Percentiles rank a stretch among this genome's conserved stretches.
phyloP scores from a whole-genome alignment of 2,888 invertebrate species.

The Phortica magna region DNA sequence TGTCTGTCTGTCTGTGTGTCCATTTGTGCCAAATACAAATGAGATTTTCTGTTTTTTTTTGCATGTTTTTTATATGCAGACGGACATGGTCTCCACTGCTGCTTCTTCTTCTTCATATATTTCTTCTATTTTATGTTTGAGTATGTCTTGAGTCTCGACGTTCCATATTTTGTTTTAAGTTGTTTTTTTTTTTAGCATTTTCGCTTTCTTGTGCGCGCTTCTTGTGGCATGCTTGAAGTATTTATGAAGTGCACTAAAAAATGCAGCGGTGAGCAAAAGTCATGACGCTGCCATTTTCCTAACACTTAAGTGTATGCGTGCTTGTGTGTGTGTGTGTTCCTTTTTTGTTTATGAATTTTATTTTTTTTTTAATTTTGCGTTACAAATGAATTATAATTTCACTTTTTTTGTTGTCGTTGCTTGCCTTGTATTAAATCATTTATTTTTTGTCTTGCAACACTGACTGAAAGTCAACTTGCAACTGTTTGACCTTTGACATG shows the following conservation, averaged over 20 bases:
- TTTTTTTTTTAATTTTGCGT: background rate
- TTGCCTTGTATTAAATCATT: background rate
- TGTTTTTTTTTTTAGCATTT: background rate
- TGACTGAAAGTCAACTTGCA: too few species aligned
- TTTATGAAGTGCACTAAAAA: conserved; percentile 17
- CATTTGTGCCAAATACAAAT: conserved; percentile 5
- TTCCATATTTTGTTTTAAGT: background rate
- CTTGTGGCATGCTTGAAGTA: conserved; percentile 18
- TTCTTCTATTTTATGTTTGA: background rate
- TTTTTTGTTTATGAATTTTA: background rate
- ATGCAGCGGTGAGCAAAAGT: background rate
- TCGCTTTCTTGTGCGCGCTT: background rate
- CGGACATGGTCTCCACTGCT: background rate
- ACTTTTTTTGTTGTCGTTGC: background rate
- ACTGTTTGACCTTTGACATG: too few species aligned
- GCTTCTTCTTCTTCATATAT: conserved; percentile 4
- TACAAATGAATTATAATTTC: conserved; percentile 23
- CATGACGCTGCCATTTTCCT: background rate
- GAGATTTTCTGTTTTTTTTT: background rate
- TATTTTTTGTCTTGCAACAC: background rate
- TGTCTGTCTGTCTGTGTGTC: background rate
- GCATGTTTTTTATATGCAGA: background rate
- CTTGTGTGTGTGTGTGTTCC: background rate
- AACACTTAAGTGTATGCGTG: background rate
- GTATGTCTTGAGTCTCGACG: background rate